A percentile compares a stretch with the other conserved stretches of the same genome.
Evolutionary conservation across 2,797 vertebrate genomes (phyloP).

Genomic region (Periparus ater): DNA sequence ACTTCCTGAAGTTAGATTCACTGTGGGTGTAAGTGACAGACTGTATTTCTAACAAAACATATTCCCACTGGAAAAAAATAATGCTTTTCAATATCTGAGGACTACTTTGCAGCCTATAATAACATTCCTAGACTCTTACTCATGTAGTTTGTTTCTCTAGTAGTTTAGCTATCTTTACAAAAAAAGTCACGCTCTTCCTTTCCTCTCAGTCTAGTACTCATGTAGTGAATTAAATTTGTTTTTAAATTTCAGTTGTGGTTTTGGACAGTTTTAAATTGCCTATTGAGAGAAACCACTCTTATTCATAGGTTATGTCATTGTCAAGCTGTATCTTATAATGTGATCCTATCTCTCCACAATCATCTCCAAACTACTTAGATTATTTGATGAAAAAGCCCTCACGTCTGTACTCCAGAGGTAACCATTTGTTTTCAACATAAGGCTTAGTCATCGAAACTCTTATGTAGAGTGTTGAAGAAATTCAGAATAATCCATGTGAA

Average conservation of each 20-base stretch:
- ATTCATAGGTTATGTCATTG: not conserved
- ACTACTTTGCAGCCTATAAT: not conserved
- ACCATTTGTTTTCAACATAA: not conserved
- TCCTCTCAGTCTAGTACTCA: not conserved
- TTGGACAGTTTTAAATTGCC: not conserved
- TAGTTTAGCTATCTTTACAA: not conserved
- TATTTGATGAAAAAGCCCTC: not conserved
- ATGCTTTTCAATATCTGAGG: not conserved
- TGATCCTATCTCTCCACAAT: not conserved
- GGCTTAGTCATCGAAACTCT: not conserved
- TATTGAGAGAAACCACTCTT: not conserved
- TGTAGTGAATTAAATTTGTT: not conserved
- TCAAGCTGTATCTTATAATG: not conserved
- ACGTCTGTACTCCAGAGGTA: not conserved
- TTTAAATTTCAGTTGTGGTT: not conserved
- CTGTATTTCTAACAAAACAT: not conserved
- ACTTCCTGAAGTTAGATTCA: constrained; percentile 1
- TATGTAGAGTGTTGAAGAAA: not conserved
- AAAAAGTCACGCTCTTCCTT: not conserved
- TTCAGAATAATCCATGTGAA: not conserved
- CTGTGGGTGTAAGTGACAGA: not conserved
- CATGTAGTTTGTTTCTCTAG: not conserved
- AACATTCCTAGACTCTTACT: not conserved
- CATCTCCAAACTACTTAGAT: not conserved
- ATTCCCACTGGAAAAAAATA: not conserved